These are phyloP conservation scores for Lutjanus campechanus DNA, from an alignment of 2,797 vertebrate species.

Conservation along the genomic window DNA sequence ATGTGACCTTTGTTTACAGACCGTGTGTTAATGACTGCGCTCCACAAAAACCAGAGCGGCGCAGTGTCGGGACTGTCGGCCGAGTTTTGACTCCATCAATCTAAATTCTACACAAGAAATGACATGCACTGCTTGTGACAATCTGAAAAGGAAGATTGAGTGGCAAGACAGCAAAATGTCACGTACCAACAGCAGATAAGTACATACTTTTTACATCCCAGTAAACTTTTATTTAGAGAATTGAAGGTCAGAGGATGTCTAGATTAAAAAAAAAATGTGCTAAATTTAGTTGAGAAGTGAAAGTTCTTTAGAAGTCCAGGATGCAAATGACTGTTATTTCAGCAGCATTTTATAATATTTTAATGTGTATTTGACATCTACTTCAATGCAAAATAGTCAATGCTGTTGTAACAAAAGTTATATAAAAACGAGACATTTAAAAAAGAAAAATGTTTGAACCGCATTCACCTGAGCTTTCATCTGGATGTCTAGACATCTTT, in stretches of 20 bases:
- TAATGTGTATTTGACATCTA: not conserved
- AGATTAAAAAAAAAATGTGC: too few relatives aligned
- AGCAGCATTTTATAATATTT: not conserved
- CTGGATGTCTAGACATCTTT: too few relatives aligned
- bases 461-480: too few relatives aligned
- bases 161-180: not conserved
- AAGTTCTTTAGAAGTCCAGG: not conserved
- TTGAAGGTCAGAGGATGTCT: not conserved
- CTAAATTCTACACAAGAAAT: not conserved
- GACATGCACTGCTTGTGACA: not conserved
- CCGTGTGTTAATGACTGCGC: not conserved
- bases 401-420: not conserved
- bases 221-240: not conserved
- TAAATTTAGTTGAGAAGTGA: not conserved
- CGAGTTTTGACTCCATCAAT: slow-evolving; percentile 5
- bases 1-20: slow-evolving; percentile 47
- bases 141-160: not conserved
- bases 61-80: not conserved
- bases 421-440: too few relatives aligned
- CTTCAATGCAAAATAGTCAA: not conserved
- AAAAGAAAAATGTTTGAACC: too few relatives aligned
- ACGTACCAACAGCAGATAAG: not conserved
- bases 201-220: not conserved
- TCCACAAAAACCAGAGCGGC: not conserved
- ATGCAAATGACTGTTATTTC: too few relatives aligned